These are phyloP conservation scores for Parthenolecanium corni DNA, from an alignment of 2,888 invertebrate species.

Conservation along the genomic window DNA sequence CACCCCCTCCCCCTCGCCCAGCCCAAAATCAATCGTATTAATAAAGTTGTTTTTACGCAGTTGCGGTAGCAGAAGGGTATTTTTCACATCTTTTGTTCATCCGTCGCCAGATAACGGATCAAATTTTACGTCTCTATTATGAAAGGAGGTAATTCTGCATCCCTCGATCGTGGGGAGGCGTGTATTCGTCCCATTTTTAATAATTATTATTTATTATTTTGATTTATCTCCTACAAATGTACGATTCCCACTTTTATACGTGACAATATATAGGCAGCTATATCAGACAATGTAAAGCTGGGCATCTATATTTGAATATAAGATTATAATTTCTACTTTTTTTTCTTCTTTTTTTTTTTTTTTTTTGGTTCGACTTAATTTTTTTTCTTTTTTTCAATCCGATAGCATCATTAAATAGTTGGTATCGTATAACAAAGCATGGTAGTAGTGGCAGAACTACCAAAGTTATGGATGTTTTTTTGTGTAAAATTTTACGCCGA, in stretches of 20 bases:
- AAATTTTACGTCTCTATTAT: conserved; percentile 26
- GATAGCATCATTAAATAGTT: no score
- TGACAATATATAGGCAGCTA: neutral
- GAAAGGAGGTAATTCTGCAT: conserved; percentile 11
- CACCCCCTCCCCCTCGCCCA: neutral
- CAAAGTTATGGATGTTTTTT: no score
- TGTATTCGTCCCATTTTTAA: conserved; percentile 19
- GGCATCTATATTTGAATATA: neutral
- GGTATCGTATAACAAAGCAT: no score
- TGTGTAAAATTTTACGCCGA: no score
- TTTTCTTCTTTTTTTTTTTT: neutral
- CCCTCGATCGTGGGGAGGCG: conserved; percentile 8
- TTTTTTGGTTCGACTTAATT: neutral
- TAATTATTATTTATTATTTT: conserved; percentile 22
- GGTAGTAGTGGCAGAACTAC: no score
- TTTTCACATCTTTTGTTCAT: conserved; percentile 22
- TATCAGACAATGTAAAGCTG: neutral
- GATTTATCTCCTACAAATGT: conserved; percentile 18
- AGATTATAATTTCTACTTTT: neutral
- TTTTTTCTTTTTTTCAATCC: no score
- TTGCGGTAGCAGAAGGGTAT: conserved; percentile 27
- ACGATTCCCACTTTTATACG: conserved; percentile 3
- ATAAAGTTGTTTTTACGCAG: conserved; percentile 28
- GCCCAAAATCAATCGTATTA: conserved; percentile 25
- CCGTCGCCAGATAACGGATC: conserved; percentile 20